Conservation (phyloP, 2,113 vertebrate genomes). For the Tichodroma muraria region DNA sequence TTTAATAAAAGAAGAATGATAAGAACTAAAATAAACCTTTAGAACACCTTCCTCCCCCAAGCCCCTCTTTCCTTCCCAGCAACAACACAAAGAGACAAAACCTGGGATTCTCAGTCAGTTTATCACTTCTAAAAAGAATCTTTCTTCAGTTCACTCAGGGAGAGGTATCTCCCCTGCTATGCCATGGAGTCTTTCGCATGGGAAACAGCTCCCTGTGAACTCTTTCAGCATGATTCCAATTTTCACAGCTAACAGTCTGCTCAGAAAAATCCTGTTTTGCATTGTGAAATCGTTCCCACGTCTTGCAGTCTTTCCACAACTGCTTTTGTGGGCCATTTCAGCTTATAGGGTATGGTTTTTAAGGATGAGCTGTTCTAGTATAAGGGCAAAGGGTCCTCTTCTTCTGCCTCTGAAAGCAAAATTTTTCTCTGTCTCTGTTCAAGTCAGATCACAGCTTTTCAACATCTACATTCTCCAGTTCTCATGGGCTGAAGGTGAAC, state of each 20-base stretch:
- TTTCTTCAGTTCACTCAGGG: not conserved
- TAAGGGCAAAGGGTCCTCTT: not conserved
- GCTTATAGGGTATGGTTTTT: not conserved
- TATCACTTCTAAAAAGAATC: not conserved
- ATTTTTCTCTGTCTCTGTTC: not conserved
- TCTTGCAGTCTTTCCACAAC: not conserved
- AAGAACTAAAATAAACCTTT: not conserved
- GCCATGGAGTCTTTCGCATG: not conserved
- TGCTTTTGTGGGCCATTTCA: not conserved
- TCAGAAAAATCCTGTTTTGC: not conserved
- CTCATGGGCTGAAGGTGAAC: not conserved
- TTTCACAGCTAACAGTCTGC: not conserved
- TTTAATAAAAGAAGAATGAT: not conserved
- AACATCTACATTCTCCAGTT: not conserved
- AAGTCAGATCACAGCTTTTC: not conserved
- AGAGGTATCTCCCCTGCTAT: not conserved
- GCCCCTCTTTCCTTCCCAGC: not conserved
- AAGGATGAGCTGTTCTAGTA: not conserved
- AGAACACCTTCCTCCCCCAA: not conserved
- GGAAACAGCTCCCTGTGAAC: not conserved
- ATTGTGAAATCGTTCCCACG: accelerated
- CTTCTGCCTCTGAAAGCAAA: not conserved
- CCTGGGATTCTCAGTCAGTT: not conserved
- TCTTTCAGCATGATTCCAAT: not conserved
- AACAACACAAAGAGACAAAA: not conserved